Percentiles rank a stretch among this genome's conserved stretches.
Evolutionary conservation across 2,888 invertebrate genomes (phyloP).

Genomic region (Tolmerus cingulatus): DNA sequence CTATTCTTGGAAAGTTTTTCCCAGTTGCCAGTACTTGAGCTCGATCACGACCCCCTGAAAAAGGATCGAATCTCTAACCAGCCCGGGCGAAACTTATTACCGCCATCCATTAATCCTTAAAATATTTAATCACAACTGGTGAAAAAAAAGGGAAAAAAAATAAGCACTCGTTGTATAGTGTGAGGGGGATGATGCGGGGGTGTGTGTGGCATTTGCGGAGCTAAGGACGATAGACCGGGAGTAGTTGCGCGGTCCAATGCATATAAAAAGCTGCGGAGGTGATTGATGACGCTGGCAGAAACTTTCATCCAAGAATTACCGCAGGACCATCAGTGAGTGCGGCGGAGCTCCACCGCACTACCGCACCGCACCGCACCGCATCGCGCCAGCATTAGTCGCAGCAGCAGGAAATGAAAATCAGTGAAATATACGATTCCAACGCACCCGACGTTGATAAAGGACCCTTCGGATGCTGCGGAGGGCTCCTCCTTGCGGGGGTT

Average conservation of each 20-base stretch:
- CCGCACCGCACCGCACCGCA: not conserved
- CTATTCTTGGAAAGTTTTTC: not conserved
- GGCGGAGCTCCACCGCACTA: not conserved
- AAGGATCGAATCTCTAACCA: not conserved
- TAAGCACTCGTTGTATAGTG: not conserved
- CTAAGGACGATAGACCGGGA: not conserved
- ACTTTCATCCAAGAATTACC: slow-evolving; percentile 9
- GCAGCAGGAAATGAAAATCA: slow-evolving; percentile 9
- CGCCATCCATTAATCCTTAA: slow-evolving; percentile 5
- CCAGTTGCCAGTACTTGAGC: not conserved
- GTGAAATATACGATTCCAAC: slow-evolving; percentile 22
- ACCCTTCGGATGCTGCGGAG: not conserved
- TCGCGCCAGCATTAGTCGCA: not conserved
- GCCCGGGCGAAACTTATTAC: not conserved
- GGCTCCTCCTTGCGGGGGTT: not conserved
- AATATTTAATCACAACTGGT: slow-evolving; percentile 10
- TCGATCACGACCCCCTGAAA: not conserved
- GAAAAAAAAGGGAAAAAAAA: too few species aligned
- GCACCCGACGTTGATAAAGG: slow-evolving; percentile 15
- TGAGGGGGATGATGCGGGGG: not conserved
- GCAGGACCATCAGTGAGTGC: not conserved
- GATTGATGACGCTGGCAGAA: slow-evolving; percentile 3
- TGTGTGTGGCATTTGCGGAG: not conserved
- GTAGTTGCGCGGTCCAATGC: not conserved
- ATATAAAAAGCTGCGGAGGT: slow-evolving; percentile 24